Base-by-base conservation (phyloP, 1,140 invertebrate genomes). In the Meteorus sp. region DNA sequence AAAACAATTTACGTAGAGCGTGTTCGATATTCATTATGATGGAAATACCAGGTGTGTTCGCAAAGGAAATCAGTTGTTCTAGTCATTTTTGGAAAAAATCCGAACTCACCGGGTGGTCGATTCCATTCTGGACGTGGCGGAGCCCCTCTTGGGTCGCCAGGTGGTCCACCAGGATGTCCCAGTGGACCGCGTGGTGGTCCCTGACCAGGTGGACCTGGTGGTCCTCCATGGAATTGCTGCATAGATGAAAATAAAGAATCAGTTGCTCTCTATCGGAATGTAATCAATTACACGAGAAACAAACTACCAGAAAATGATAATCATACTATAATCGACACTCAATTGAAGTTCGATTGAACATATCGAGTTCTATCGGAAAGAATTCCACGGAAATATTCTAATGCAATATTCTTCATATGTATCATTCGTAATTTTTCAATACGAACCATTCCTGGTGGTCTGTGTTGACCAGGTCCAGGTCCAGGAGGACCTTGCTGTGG, bases 81-180 rank as follows among this genome's bases (percentile, higher is more conserved):
- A n/a, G n/a, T n/a, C n/a, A n/a, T n/a, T n/a, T n/a, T n/a, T n/a
- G n/a, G n/a, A n/a, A n/a, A n/a, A n/a, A n/a, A n/a, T n/a, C n/a
- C n/a, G n/a, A n/a, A n/a, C 59, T 62, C 60, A 80, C 81, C 81
- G 60, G 89, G 89, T 52, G 88, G 89, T 65, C 88, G 78, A 70
- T 87, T 90, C 89, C 89, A 91, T 67, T 92, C 90, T 8, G 86
- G 86, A n/a, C 76, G 77, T 17, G 85, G 85, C 25, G 85, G 85
- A 23, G 83, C 84, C 58, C 82, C 85, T 62, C 85, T 71, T 11
- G 83, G 82, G 70, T 85, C 84, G 27, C 81, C 80, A 20, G 79
- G 75, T 57, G 79, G 81, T 22, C 77, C 80, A 50, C 80, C 77
- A 37, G 79, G 78, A 63, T 79, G 78, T 51, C 85, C 81, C 61